Conservation (phyloP, 2,113 vertebrate species). For the Colinus virginianus region DNA sequence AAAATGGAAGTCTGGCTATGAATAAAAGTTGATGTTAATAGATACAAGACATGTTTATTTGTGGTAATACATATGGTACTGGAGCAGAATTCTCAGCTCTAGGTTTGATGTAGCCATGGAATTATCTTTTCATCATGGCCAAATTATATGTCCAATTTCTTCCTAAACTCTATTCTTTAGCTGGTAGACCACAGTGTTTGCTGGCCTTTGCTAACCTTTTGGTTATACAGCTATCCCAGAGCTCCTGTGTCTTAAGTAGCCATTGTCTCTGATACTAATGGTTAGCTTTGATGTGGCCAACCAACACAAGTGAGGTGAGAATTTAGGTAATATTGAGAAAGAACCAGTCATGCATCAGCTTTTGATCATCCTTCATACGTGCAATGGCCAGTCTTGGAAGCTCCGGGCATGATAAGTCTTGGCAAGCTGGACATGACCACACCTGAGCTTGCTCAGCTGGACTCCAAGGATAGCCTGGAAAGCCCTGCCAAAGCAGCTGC, state of each 20-base stretch:
- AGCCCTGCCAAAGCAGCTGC: not conserved
- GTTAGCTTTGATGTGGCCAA: conserved; percentile 50
- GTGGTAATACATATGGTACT: not conserved
- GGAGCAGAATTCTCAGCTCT: not conserved
- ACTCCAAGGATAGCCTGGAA: not conserved
- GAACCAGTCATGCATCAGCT: not conserved
- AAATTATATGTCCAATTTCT: not conserved
- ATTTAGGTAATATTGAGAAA: conserved; percentile 26
- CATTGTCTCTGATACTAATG: not conserved
- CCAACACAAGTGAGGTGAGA: conserved; percentile 9
- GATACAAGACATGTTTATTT: not conserved
- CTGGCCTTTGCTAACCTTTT: not conserved
- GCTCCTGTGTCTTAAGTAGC: not conserved
- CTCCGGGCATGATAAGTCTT: not conserved
- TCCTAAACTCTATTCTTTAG: not conserved
- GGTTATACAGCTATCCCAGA: conserved; percentile 10
- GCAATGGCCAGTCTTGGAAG: not conserved
- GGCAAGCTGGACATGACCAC: conserved; percentile 26
- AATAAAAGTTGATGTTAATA: not conserved
- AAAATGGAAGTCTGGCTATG: not conserved
- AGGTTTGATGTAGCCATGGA: not conserved
- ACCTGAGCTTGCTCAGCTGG: conserved; percentile 32
- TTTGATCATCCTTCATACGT: not conserved
- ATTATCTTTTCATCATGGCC: not conserved
- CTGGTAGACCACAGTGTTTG: conserved; percentile 24